Evolutionary conservation across 2,888 invertebrate species (phyloP).

Genomic region (Adelognathus sp.): DNA sequence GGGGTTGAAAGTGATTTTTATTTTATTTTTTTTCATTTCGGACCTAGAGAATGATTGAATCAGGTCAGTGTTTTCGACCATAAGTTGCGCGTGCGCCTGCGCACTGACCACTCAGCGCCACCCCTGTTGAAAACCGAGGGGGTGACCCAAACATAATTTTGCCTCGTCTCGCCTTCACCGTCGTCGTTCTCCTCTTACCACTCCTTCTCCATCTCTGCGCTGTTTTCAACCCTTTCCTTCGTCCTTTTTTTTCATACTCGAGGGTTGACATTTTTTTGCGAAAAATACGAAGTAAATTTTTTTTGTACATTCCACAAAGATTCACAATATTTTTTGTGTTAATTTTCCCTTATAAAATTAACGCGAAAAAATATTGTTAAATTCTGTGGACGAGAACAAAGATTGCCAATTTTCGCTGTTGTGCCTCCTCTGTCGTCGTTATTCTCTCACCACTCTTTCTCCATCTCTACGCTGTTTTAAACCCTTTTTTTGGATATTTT

Average conservation of each 20-base stretch:
- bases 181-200: conserved; percentile 16
- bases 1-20: conserved; percentile 8
- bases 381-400: too few relatives aligned
- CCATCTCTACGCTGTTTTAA: neutral
- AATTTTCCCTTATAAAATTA: too few relatives aligned
- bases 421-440: conserved; percentile 18
- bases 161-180: conserved; percentile 43
- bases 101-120: conserved; percentile 72
- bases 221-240: neutral
- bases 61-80: conserved; percentile 80
- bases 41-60: conserved; percentile 76
- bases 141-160: conserved; percentile 77
- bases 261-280: too few relatives aligned
- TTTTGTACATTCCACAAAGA: too few relatives aligned
- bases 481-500: neutral
- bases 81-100: conserved; percentile 77
- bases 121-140: conserved; percentile 78
- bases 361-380: too few relatives aligned
- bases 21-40: conserved; percentile 11
- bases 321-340: too few relatives aligned
- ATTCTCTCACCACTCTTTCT: conserved; percentile 5
- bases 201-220: conserved; percentile 1
- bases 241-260: neutral
- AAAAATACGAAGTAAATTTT: too few relatives aligned
- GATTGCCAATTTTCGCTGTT: conserved; percentile 64